phyloP scores from a whole-genome alignment of 2,888 invertebrate species.

The Ichneumon xanthorius region DNA sequence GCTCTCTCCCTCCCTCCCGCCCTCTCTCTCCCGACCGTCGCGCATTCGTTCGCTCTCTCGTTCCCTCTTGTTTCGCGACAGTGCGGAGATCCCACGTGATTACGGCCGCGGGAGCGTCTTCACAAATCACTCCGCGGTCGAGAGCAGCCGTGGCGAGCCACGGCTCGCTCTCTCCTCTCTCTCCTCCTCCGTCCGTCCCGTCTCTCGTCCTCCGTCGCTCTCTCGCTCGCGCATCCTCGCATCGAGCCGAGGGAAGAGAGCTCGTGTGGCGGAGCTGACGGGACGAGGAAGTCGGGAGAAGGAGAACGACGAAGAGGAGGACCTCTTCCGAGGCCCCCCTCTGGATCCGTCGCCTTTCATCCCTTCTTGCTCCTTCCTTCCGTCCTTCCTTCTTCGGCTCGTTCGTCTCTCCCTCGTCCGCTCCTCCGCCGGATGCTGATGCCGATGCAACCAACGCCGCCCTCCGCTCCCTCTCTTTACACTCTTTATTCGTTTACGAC shows the following conservation, averaged over 20 bases:
- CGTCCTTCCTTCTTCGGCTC: conserved; percentile 38
- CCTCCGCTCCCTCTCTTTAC: conserved; percentile 53
- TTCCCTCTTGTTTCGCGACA: conserved; percentile 73
- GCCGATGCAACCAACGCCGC: neutral
- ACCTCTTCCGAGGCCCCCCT: conserved; percentile 26
- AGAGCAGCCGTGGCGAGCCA: conserved; percentile 61
- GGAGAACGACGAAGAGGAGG: conserved; percentile 42
- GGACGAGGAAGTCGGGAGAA: conserved; percentile 28
- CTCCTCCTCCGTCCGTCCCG: conserved; percentile 62
- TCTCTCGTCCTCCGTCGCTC: neutral
- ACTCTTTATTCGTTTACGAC: conserved; percentile 62
- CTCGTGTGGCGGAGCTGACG: conserved; percentile 60
- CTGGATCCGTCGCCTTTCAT: conserved; percentile 51
- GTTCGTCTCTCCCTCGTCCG: conserved; percentile 48
- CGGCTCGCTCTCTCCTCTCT: conserved; percentile 51
- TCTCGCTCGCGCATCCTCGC: conserved; percentile 7
- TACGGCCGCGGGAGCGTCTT: conserved; percentile 84
- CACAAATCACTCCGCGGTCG: conserved; percentile 83
- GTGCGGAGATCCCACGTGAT: conserved; percentile 84
- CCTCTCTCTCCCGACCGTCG: conserved; percentile 33
- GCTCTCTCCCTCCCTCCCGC: conserved; percentile 13
- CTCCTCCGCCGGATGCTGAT: conserved; percentile 20
- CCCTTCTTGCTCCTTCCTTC: conserved; percentile 56
- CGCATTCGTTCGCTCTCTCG: neutral
- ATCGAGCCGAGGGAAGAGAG: conserved; percentile 51